Conservation (phyloP, 1,140 invertebrate species). For the Tribolium castaneum region DNA sequence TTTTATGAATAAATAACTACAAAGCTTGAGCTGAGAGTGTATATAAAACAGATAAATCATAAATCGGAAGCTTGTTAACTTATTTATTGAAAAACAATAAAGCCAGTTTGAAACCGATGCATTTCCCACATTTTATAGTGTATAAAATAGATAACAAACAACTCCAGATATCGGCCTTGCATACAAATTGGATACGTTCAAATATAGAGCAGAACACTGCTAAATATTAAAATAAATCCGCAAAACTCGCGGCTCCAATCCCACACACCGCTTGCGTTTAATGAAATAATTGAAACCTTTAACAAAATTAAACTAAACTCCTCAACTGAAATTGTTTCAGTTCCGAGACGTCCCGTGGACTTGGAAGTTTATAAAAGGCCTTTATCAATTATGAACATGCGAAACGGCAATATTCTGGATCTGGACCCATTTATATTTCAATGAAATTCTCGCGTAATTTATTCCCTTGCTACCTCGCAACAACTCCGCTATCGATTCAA, state of each 20-base stretch:
- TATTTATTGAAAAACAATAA: constrained; percentile 42
- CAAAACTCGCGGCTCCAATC: neutral
- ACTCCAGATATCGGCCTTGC: constrained; percentile 9
- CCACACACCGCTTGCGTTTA: neutral
- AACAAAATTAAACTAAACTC: constrained; percentile 8
- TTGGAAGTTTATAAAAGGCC: constrained; percentile 32
- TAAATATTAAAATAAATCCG: constrained; percentile 11
- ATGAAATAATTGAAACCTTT: constrained; percentile 17
- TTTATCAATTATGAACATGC: constrained; percentile 36
- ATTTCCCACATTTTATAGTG: constrained; percentile 37
- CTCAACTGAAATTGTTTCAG: neutral
- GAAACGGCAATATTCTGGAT: constrained; percentile 24
- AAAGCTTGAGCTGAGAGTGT: constrained; percentile 32
- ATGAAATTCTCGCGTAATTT: constrained; percentile 22
- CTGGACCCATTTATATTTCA: constrained; percentile 35
- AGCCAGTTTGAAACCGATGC: constrained; percentile 24
- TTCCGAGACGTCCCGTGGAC: constrained; percentile 8
- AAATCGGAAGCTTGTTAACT: constrained; percentile 35
- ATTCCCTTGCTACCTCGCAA: neutral
- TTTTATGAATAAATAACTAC: constrained; percentile 44
- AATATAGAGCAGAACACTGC: neutral
- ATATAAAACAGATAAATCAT: constrained; percentile 40
- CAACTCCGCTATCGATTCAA: constrained; percentile 8
- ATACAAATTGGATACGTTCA: constrained; percentile 13
- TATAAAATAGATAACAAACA: constrained; percentile 34